These are phyloP conservation scores for Synanthedon formicaeformis DNA, from an alignment of 2,888 invertebrate species.

Conservation along the genomic window DNA sequence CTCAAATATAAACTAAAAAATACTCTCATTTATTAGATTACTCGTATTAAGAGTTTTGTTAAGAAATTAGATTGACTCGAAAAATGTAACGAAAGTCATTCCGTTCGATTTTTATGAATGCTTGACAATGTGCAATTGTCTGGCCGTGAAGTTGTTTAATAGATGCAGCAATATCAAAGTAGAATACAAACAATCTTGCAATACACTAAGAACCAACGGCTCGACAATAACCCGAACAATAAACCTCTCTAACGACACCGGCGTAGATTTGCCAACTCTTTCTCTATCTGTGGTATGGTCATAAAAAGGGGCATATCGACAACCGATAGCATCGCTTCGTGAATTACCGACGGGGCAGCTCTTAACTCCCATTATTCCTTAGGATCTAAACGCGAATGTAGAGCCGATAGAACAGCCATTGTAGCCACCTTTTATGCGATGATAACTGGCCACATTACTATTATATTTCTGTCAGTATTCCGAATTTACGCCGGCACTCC, in stretches of 20 bases:
- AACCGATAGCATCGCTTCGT: constrained; percentile 59
- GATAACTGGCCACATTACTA: background rate
- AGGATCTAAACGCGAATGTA: constrained; percentile 15
- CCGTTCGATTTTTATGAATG: too few species aligned
- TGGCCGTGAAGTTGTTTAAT: background rate
- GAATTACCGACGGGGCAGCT: constrained; percentile 41
- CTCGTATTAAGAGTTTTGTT: too few species aligned
- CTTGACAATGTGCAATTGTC: too few species aligned
- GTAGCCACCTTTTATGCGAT: background rate
- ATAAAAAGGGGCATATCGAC: constrained; percentile 61
- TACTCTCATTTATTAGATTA: too few species aligned
- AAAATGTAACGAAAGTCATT: too few species aligned
- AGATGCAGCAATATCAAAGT: background rate
- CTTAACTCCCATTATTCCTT: constrained; percentile 41
- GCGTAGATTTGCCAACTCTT: constrained; percentile 35
- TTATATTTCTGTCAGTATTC: background rate
- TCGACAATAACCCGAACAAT: constrained; percentile 4
- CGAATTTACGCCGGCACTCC: too few species aligned
- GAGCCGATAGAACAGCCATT: background rate
- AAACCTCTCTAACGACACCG: constrained; percentile 13
- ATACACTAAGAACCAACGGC: background rate
- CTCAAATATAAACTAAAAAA: too few species aligned
- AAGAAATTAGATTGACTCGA: too few species aligned
- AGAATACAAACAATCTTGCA: background rate
- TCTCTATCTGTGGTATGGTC: constrained; percentile 44